Evolutionary conservation across 2,113 vertebrate genomes (phyloP).

Genomic region (Psettodes erumei): DNA sequence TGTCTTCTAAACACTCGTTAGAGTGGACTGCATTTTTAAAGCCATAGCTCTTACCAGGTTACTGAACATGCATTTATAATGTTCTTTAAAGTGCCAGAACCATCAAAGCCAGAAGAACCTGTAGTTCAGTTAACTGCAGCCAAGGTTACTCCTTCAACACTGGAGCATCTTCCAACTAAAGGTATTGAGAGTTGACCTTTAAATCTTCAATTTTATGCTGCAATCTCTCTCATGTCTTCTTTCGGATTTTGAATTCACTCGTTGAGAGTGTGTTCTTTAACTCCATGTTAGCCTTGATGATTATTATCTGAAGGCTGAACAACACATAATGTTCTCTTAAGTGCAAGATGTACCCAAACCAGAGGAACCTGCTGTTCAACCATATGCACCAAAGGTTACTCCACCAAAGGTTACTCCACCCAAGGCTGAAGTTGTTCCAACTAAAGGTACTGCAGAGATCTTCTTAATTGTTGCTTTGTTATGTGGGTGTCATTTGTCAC

Average conservation of each 20-base stretch:
- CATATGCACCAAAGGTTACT: conserved; percentile 16
- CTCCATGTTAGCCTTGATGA: background rate
- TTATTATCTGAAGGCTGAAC: conserved; percentile 17
- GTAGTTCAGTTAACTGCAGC: conserved; percentile 4
- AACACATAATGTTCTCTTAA: conserved; percentile 55
- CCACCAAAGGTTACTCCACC: conserved; percentile 8
- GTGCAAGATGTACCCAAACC: conserved; percentile 47
- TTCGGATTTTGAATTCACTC: conserved; percentile 21
- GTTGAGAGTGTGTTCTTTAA: conserved; percentile 43
- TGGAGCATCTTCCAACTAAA: conserved; percentile 35
- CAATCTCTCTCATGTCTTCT: background rate
- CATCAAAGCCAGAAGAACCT: conserved; percentile 40
- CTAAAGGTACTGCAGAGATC: conserved; percentile 55
- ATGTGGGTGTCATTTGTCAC: background rate
- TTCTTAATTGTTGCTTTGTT: background rate
- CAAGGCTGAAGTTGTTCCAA: conserved; percentile 30
- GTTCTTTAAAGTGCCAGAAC: conserved; percentile 59
- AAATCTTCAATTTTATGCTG: background rate
- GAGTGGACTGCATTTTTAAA: conserved; percentile 37
- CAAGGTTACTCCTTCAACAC: conserved; percentile 23
- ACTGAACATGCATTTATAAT: conserved; percentile 25
- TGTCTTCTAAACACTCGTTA: conserved; percentile 43
- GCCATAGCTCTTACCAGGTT: background rate
- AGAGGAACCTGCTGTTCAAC: conserved; percentile 39
- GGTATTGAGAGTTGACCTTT: conserved; percentile 42